A percentile compares a stretch with the other conserved stretches of the same genome.
These are phyloP conservation scores for Notolabrus celidotus DNA, from an alignment of 2,797 vertebrate species.

Conservation along the genomic window DNA sequence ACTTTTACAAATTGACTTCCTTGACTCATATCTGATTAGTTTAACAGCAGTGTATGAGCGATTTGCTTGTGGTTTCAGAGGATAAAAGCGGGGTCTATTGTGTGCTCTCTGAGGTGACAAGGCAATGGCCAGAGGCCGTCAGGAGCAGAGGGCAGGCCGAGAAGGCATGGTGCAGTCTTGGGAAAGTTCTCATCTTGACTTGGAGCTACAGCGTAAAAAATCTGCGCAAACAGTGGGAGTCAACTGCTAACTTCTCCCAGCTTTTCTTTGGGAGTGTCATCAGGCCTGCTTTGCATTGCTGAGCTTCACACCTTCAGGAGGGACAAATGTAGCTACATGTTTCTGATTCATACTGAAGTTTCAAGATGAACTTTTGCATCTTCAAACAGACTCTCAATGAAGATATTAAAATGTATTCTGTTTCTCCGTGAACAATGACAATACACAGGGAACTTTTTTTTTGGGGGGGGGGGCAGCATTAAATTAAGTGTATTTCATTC, in stretches of 20 bases:
- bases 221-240: constrained; percentile 85
- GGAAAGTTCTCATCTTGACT: constrained; percentile 91
- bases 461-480: too few species aligned
- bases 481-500: too few species aligned
- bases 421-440: too few species aligned
- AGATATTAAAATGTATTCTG: too few species aligned
- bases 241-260: constrained; percentile 81
- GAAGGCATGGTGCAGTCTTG: constrained; percentile 78
- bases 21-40: neutral
- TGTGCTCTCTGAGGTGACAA: constrained; percentile 10
- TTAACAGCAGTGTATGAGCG: too few species aligned
- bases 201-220: constrained; percentile 85
- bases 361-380: neutral
- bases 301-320: constrained; percentile 1
- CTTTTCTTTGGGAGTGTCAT: constrained; percentile 38
- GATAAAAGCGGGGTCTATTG: neutral
- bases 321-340: constrained; percentile 1
- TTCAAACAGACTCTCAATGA: neutral
- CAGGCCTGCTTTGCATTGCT: constrained; percentile 13
- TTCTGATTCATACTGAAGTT: constrained; percentile 1
- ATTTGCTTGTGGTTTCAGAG: constrained; percentile 12
- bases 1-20: neutral
- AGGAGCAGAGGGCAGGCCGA: constrained; percentile 14
- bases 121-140: neutral
- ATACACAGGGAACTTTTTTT: too few species aligned